A percentile compares a stretch with the other conserved stretches of the same genome.
phyloP scores from a whole-genome alignment of 2,797 vertebrate species.

The Aldrovandia affinis region DNA sequence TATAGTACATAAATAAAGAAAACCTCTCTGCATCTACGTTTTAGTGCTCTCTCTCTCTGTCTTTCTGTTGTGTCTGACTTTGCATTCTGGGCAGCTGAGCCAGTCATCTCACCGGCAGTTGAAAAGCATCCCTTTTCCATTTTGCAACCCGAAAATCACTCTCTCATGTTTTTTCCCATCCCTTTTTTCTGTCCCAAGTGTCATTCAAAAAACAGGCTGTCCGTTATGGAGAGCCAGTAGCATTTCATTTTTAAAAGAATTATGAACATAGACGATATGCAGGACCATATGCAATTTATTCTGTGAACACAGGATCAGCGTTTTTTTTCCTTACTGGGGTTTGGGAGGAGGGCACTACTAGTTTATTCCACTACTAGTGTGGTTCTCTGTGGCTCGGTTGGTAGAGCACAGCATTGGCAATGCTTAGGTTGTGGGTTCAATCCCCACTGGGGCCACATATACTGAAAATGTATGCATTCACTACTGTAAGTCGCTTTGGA shows the following conservation, averaged over 20 bases:
- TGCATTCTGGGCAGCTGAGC: background rate
- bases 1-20: background rate
- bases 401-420: no score
- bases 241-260: background rate
- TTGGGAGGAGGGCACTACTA: no score
- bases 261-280: background rate
- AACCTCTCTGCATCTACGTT: background rate
- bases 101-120: background rate
- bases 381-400: no score
- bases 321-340: background rate
- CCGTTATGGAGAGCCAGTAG: constrained; percentile 13
- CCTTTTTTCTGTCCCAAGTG: background rate
- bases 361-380: no score
- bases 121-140: constrained; percentile 2
- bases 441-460: no score
- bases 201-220: constrained; percentile 10
- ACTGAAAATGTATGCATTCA: no score
- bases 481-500: no score
- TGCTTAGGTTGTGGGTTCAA: no score
- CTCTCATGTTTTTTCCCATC: background rate
- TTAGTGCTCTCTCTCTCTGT: background rate
- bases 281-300: background rate
- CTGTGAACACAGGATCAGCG: background rate
- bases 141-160: background rate
- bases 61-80: background rate